phyloP scores from a whole-genome alignment of 2,113 vertebrate species.

The Diphyllodes magnificus region DNA sequence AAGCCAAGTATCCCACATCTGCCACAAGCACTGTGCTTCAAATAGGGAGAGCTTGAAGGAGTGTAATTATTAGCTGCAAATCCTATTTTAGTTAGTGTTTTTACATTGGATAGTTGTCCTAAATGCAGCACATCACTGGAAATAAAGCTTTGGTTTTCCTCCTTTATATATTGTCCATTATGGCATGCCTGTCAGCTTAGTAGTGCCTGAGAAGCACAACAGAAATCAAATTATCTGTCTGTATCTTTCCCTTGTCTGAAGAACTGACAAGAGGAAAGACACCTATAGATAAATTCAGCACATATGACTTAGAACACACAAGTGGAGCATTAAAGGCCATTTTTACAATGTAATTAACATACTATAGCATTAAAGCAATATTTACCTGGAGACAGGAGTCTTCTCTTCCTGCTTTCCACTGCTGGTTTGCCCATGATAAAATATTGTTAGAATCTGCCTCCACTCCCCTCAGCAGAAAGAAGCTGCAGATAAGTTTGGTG shows the following conservation, averaged over 20 bases:
- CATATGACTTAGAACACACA: neutral
- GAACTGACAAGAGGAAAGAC: neutral
- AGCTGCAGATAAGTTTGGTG: neutral
- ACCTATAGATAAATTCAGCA: neutral
- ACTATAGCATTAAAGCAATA: neutral
- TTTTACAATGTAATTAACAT: neutral
- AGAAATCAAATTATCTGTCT: neutral
- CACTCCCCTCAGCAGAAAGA: neutral
- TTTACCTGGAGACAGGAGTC: neutral
- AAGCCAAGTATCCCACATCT: rapidly evolving
- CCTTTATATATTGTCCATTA: neutral
- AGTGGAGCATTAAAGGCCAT: neutral
- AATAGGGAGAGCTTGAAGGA: neutral
- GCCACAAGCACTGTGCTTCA: rapidly evolving
- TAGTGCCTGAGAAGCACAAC: neutral
- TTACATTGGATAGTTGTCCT: neutral
- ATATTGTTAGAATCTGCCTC: neutral
- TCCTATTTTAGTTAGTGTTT: neutral
- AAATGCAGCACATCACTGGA: neutral
- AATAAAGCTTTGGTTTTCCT: neutral
- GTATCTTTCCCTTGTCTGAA: neutral
- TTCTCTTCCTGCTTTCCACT: neutral
- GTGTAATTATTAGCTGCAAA: neutral
- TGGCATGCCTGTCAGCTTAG: neutral
- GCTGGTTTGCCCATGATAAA: neutral